Base-by-base conservation (phyloP, 1,140 invertebrate species). In the Anastrepha obliqua region DNA sequence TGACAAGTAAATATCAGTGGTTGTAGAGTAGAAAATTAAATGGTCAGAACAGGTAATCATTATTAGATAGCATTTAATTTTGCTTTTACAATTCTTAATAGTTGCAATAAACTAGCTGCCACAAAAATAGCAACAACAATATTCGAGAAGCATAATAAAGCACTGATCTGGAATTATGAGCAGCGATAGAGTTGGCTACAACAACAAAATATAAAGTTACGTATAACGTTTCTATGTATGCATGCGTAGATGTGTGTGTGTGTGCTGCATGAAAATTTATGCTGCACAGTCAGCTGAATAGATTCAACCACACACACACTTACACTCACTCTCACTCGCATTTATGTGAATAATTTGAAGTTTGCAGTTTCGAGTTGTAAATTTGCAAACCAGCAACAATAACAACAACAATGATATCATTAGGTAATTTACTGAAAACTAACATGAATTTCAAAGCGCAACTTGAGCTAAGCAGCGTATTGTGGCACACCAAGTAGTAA, bases 341-440 rank as follows among this genome's bases (percentile, higher is more conserved):
- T 20, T 13, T 15, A 42, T 5, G 65, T 39, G 3, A 11, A 51
- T 3, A 81, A 55, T 81, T 81, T 55, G n/a, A 51, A 58, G 47
- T 55, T 55, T 7, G 47, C n/a, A 5, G 44, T 55, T 81, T 55
- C n/a, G 6, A 58, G 74, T 81, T 81, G 74, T 81, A 81, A 81
- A 81, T 81, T 81, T 81, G 74, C 74, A 81, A 81, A 55, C 2
- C 74, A 13, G 55, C 47, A 81, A 20, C 74, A 81, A 81, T n/a
- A 81, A 81, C 74, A 20, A 74, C 13, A 44, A 81, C 74, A 81
- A 81, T 81, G 20, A 47, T 81, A 81, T 3, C 47, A 81, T 81
- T 81, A 55, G 74, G 44, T 81, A 81, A 81, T 81, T 81, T 55
- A 81, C 74, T 81, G 47, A 81, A 81, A 81, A 8, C 74, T 17